phyloP scores from a whole-genome alignment of 2,113 vertebrate species.

The Deroptyus accipitrinus region DNA sequence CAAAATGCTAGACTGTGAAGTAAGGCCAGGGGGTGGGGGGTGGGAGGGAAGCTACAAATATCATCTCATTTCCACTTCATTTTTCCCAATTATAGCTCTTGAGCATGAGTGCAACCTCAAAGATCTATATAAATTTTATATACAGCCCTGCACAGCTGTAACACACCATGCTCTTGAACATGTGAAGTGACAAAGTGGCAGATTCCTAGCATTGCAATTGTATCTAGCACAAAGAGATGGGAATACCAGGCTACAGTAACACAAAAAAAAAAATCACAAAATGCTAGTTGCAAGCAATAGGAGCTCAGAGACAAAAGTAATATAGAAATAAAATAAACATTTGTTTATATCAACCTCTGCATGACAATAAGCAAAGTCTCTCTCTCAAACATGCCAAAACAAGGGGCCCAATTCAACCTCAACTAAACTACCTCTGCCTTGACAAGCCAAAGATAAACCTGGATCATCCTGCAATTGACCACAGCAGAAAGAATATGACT shows the following conservation, averaged over 20 bases:
- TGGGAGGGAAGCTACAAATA: neutral
- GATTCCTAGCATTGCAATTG: neutral
- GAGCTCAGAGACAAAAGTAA: neutral
- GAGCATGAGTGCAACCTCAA: rapidly evolving
- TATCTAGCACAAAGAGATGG: neutral
- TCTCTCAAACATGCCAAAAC: neutral
- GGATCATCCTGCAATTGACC: neutral
- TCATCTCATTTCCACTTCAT: neutral
- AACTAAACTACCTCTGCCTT: neutral
- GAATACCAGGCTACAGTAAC: neutral
- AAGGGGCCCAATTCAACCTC: neutral
- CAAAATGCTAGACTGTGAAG: neutral
- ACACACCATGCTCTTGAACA: neutral
- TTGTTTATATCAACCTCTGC: neutral
- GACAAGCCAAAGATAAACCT: neutral
- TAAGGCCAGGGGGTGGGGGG: too few species aligned
- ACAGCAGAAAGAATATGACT: neutral
- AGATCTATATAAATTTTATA: neutral
- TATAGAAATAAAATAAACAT: neutral
- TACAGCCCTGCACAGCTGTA: neutral
- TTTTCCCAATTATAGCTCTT: neutral
- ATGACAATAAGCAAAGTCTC: neutral
- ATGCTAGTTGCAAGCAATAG: neutral
- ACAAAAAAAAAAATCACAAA: neutral
- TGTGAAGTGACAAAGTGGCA: neutral